Evolutionary conservation across 2,797 vertebrate species (phyloP).

Genomic region (Podarcis siculus): DNA sequence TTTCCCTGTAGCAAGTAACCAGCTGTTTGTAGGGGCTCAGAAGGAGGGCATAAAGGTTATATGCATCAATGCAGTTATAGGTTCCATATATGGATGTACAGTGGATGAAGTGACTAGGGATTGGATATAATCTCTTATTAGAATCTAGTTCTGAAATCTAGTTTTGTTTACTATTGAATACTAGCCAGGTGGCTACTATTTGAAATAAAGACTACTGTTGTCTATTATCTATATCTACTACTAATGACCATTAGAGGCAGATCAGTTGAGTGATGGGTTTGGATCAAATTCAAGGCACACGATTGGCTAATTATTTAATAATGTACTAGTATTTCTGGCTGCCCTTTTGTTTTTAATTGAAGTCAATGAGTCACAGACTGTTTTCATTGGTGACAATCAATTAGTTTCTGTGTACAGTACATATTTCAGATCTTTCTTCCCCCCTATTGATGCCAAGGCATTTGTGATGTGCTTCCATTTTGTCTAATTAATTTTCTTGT

Average conservation of each 20-base stretch:
- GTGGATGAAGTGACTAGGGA: no score
- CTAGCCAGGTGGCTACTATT: not conserved
- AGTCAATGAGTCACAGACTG: constrained; percentile 27
- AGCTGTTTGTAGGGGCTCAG: not conserved
- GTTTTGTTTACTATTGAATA: not conserved
- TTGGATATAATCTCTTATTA: not conserved
- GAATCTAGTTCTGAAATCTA: not conserved
- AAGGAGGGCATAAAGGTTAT: not conserved
- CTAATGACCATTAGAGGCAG: not conserved
- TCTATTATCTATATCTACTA: not conserved
- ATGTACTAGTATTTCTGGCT: not conserved
- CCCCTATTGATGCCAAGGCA: not conserved
- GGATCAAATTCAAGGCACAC: constrained; percentile 12
- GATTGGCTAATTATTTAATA: constrained; percentile 21
- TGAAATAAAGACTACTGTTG: not conserved
- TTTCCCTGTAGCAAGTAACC: no score
- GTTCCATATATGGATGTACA: no score
- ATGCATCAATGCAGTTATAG: no score
- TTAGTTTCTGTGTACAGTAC: constrained; percentile 14
- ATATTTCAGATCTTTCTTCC: not conserved
- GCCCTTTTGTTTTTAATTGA: constrained; percentile 27
- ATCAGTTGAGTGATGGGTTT: constrained; percentile 13
- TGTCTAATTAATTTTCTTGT: constrained; percentile 32
- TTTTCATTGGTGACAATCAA: constrained; percentile 10
- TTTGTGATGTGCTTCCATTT: constrained; percentile 5